phyloP scores from a whole-genome alignment of 2,113 vertebrate species.

The Clarias gariepinus region DNA sequence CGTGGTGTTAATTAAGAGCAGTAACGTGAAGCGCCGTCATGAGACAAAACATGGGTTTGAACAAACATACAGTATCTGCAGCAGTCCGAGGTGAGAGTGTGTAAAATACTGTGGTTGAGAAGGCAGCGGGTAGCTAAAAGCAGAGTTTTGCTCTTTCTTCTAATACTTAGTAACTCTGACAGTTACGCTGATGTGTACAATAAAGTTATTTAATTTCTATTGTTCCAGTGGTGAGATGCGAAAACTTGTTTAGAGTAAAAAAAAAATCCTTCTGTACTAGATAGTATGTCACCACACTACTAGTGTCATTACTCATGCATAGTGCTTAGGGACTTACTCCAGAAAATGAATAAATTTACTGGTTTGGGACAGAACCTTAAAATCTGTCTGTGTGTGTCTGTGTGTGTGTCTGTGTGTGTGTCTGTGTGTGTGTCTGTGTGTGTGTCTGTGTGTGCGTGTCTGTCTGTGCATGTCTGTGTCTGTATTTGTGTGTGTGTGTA shows the following conservation, averaged over 20 bases:
- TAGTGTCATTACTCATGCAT: background rate
- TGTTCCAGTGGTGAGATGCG: too few relatives aligned
- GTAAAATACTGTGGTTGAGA: background rate
- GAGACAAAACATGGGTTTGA: too few relatives aligned
- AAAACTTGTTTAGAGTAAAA: background rate
- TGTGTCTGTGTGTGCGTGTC: too few relatives aligned
- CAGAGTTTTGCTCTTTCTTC: background rate
- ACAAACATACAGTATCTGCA: too few relatives aligned
- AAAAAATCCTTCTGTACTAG: background rate
- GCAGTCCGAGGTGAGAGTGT: too few relatives aligned
- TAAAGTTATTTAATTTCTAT: background rate
- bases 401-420: too few relatives aligned
- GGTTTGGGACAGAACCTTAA: background rate
- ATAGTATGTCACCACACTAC: background rate
- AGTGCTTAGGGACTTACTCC: background rate
- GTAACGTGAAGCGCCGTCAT: too few relatives aligned
- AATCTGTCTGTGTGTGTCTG: background rate
- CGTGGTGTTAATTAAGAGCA: too few relatives aligned
- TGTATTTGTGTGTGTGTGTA: too few relatives aligned
- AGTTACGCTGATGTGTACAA: background rate
- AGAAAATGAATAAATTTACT: background rate
- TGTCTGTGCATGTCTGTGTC: too few relatives aligned
- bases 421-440: too few relatives aligned
- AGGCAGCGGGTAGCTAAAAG: background rate
- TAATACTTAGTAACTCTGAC: background rate